phyloP scores from a whole-genome alignment of 2,113 vertebrate species.

The Sigmodon hispidus region DNA sequence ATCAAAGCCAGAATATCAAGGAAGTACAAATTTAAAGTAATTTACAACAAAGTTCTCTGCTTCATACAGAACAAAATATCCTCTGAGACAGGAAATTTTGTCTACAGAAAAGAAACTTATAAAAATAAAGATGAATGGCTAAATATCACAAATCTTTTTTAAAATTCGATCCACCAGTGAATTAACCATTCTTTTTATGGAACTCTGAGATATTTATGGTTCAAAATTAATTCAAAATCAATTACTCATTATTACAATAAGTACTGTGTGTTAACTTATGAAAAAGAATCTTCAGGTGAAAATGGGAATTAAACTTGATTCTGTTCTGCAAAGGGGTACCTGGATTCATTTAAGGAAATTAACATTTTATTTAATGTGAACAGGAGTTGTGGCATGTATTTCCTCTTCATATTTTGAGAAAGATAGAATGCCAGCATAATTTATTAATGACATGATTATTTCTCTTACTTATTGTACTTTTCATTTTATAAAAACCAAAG shows the following conservation, averaged over 20 bases:
- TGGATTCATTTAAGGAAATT: conserved; percentile 40
- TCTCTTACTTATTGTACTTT: conserved; percentile 36
- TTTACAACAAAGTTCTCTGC: background rate
- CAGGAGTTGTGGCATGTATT: background rate
- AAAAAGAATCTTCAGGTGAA: conserved; percentile 20
- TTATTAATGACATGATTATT: conserved; percentile 22
- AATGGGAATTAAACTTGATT: conserved; percentile 48
- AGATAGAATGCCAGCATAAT: background rate
- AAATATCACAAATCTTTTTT: conserved; percentile 55
- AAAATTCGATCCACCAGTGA: conserved; percentile 5
- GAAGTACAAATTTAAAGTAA: background rate
- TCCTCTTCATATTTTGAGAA: conserved; percentile 40
- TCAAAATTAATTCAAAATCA: conserved; percentile 62
- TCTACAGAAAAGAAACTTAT: conserved; percentile 1
- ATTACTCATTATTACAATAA: conserved; percentile 42
- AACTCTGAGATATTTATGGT: conserved; percentile 62
- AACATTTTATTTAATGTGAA: conserved; percentile 50
- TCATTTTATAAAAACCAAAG: background rate
- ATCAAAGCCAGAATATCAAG: conserved; percentile 44
- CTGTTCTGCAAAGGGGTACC: conserved; percentile 6
- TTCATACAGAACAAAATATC: conserved; percentile 41
- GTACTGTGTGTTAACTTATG: conserved; percentile 49
- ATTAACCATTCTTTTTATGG: conserved; percentile 51
- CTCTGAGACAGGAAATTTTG: conserved; percentile 41
- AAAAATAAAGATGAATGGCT: conserved; percentile 40